Evolutionary conservation across 2,797 vertebrate genomes (phyloP), one percentile per base, ranked within the genome.

Genomic region (Pachyuromys duprasi): DNA sequence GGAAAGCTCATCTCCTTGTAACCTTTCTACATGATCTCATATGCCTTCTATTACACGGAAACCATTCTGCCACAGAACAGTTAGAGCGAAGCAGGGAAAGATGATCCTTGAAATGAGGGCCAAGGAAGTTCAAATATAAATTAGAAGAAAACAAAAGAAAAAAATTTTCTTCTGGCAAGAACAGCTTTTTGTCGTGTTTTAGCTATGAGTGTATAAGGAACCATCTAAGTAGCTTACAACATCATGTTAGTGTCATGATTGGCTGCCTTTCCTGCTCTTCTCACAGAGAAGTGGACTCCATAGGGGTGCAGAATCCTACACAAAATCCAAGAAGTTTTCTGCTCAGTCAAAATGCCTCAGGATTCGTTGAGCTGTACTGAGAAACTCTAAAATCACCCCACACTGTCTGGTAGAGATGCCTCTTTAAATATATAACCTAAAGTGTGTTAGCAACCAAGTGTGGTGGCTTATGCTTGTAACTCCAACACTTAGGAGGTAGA

Each of bases 21-120:
- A 95, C 60, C 82, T 96, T 97, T 96, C 82, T 89, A 89, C 70
- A 87, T 91, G 79, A 97, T 95, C 79, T 90, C 92, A 89, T 8
- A 83, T n/a, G 26, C 53, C 84, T 92, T 93, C 82, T 86, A 67
- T 93, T 93, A 93, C 90, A 65, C 88, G 84, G 62, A 78, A 76
- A 94, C 83, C 95, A 81, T 8, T 89, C 24, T 91, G 17, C 76
- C 65, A 15, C 24, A 60, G 39, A 93, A 63, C 42, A 60, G 28
- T 93, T 93, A 92, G 53, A 82, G 67, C 26, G 69, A 67, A 96
- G 31, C 24, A 8, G 63, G 62, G 31, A 49, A 79, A 92, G 94
- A 42, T 33, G 17, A 92, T 95, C 86, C 53, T 89, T 90, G 33
- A 95, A 91, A 93, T 28, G 49, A 62, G 90, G 39, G 36, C 42